Evolutionary conservation across 2,888 invertebrate genomes (phyloP), one percentile per base, ranked within the genome.

Genomic region (Petrolisthes cinctipes): DNA sequence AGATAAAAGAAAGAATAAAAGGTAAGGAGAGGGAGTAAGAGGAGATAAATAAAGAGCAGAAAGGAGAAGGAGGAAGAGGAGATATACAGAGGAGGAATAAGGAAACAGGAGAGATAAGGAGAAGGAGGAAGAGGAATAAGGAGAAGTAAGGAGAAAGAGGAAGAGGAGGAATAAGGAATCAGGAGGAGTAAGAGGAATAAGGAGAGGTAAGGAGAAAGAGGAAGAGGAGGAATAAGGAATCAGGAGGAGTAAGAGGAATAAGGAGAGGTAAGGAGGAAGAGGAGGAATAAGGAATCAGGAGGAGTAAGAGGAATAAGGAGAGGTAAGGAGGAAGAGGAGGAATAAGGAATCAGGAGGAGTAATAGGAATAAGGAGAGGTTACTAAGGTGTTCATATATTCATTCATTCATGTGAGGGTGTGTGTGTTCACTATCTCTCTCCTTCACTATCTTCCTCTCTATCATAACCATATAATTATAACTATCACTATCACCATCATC

Each of bases 241-340:
- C n/a, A 57, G 53, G 54, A 17, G 23, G 37, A 7, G 11, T 11
- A 75, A 14, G 14, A n/a, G 57, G 11, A 57, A 20, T 17, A 56
- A 61, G n/a, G n/a, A n/a, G n/a, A n/a, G n/a, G n/a, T n/a, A n/a
- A n/a, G n/a, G n/a, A n/a, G n/a, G n/a, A n/a, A n/a, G n/a, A n/a
- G n/a, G n/a, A n/a, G n/a, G n/a, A n/a, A n/a, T n/a, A n/a, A n/a
- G n/a, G n/a, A n/a, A n/a, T n/a, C n/a, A n/a, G n/a, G n/a, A n/a
- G n/a, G n/a, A n/a, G n/a, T n/a, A n/a, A 71, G 37, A 68, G 37
- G 51, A 82, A 68, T 66, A 37, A 81, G n/a, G n/a, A 23, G 23
- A 9, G 51, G 53, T 6, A 54, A 11, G 54, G 53, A 54, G 17
- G 81, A 53, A 20, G 20, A n/a, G 73, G 73, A 54, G 73, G 68